Base-by-base conservation (phyloP, 2,113 vertebrate species). In the Nesospiza acunhae region DNA sequence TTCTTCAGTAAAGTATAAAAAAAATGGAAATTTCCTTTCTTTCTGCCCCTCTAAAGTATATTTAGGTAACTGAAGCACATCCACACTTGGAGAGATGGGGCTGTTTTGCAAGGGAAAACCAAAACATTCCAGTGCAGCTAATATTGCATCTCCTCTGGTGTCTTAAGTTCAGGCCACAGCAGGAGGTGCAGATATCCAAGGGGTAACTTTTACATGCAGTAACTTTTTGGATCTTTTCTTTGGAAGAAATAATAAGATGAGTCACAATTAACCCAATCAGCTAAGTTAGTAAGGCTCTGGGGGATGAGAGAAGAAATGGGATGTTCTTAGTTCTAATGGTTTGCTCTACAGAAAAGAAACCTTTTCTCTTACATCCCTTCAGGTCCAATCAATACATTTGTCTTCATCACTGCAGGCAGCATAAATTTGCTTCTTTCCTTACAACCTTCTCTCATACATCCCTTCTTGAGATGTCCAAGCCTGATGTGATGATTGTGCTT, bases 71-170 rank as follows among this genome's bases (percentile, higher is more conserved):
- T 93, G 93, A 81, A 90, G 33, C 56, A 78, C 72, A 77, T 88
- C 92, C 85, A 84, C 90, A 68, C 85, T 94, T 81, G 72, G 88
- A 90, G 76, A 87, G 80, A 89, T 20, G 68, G 31, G 64, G 47
- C 88, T 94, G 56, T 95, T 96, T 95, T 94, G 88, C 90, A 90
- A 96, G 56, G 94, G 90, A 96, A 96, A 95, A 94, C 66, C 90
- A 80, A 96, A 97, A 95, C 96, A 94, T 94, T 97, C 94, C 96
- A 52, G 83, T 84, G 77, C 88, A 88, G 90, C 90, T 90, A 93
- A 86, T 90, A 94, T 56, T 97, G 96, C 79, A 90, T 85, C 68
- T 92, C 76, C 88, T 86, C 82, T 75, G 73, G 92, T 96, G 93
- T 31, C 92, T 87, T 89, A 96, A 96, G 96, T 84, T 97, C 96